Percentiles rank a stretch among this genome's conserved stretches.
Conservation (phyloP, 1,140 invertebrate species). For the Listronotus oregonensis region DNA sequence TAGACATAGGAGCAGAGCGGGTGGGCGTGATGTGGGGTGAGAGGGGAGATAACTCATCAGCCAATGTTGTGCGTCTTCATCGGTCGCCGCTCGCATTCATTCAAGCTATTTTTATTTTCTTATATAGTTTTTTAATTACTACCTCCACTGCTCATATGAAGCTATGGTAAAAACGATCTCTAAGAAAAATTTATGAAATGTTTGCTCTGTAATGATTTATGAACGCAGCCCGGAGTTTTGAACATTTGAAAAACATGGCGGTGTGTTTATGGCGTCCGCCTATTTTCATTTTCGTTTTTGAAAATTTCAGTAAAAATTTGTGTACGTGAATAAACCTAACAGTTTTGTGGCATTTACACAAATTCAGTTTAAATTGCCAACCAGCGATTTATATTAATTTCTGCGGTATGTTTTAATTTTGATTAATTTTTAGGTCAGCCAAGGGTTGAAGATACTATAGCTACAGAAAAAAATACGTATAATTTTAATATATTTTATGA, state of each 20-base stretch:
- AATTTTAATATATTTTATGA: not conserved
- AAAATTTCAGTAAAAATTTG: constrained; percentile 11
- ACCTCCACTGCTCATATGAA: no score
- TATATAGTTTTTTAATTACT: no score
- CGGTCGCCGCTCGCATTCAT: no score
- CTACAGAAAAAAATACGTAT: not conserved
- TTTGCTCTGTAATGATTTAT: no score
- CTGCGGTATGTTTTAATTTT: constrained; percentile 8
- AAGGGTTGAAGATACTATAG: not conserved
- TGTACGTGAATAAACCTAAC: constrained; percentile 1
- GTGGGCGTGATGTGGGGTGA: no score
- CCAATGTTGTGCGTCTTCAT: no score
- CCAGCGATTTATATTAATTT: constrained; percentile 7
- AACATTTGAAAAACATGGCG: constrained; percentile 43
- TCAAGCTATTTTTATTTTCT: no score
- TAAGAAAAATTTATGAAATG: no score
- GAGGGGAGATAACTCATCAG: no score
- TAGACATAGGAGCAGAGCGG: no score
- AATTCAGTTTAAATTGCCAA: not conserved
- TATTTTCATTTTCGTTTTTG: constrained; percentile 26
- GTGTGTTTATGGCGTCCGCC: constrained; percentile 42
- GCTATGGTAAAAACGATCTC: no score
- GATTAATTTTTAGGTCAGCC: constrained; percentile 6
- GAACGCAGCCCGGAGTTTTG: no score
- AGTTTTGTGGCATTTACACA: not conserved